Conservation (phyloP, 2,797 vertebrate genomes). For the Sebastes baramenuke region DNA sequence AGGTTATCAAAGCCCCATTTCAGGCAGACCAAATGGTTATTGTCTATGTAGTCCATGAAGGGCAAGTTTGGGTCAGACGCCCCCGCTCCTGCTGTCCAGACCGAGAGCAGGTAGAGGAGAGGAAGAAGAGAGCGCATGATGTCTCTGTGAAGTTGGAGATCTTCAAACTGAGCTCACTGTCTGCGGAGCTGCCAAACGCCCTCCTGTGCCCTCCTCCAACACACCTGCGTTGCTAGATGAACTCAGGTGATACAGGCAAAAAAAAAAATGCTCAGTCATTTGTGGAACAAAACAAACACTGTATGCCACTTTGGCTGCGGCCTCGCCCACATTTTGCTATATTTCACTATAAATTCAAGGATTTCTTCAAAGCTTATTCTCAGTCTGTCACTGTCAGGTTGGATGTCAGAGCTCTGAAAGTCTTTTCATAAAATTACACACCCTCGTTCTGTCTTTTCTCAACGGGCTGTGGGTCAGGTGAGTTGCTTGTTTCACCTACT, state of each 20-base stretch:
- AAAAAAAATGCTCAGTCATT: conserved; percentile 52
- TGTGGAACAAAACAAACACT: neutral
- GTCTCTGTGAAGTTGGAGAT: conserved; percentile 14
- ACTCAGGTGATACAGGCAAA: conserved; percentile 29
- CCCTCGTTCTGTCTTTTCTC: neutral
- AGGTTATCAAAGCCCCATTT: conserved; percentile 80
- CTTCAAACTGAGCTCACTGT: conserved; percentile 42
- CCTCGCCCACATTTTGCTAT: neutral
- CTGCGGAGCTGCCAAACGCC: conserved; percentile 12
- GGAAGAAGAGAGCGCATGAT: conserved; percentile 54
- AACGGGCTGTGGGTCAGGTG: neutral
- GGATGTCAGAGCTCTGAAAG: neutral
- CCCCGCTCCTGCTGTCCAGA: conserved; percentile 8
- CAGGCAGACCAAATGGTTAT: conserved; percentile 59
- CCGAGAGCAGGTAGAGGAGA: conserved; percentile 44
- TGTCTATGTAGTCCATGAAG: conserved; percentile 81
- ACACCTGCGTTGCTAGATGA: conserved; percentile 65
- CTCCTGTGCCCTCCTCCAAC: conserved; percentile 19
- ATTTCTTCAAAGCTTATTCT: neutral
- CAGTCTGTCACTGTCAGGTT: neutral
- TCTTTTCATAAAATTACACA: neutral
- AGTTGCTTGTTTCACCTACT: neutral
- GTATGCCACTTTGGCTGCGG: neutral
- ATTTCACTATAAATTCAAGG: neutral
- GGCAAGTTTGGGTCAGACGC: conserved; percentile 45